Evolutionary conservation across 2,888 invertebrate species (phyloP).

Genomic region (Onthophagus sagittarius): DNA sequence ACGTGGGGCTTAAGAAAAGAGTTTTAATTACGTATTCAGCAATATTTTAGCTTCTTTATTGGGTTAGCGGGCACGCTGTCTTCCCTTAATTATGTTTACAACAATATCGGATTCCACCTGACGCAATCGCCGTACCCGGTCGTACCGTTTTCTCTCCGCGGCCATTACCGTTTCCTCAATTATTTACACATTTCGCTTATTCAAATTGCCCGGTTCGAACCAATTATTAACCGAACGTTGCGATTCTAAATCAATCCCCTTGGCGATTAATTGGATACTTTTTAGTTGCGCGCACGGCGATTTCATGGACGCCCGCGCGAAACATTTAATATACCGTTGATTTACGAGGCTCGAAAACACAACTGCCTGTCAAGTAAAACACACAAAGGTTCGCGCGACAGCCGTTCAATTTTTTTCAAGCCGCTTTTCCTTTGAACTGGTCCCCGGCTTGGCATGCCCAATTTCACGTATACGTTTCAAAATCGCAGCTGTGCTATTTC

Average conservation of each 20-base stretch:
- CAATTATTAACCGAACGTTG: not conserved
- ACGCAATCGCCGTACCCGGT: not conserved
- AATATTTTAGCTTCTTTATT: constrained; percentile 11
- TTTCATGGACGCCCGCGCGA: constrained; percentile 25
- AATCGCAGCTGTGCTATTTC: constrained; percentile 13
- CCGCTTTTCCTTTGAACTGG: constrained; percentile 24
- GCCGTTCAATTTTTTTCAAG: constrained; percentile 27
- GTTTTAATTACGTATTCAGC: constrained; percentile 12
- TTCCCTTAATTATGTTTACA: constrained; percentile 12
- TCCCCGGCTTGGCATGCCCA: constrained; percentile 15
- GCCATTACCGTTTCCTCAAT: not conserved
- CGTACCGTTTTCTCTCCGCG: not conserved
- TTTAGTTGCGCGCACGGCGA: constrained; percentile 3
- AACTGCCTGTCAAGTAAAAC: constrained; percentile 25
- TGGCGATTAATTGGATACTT: not conserved
- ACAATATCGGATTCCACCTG: constrained; percentile 9
- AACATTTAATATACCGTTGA: constrained; percentile 27
- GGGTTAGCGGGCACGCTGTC: constrained; percentile 7
- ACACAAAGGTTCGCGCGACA: constrained; percentile 22
- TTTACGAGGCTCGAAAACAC: constrained; percentile 26
- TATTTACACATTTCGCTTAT: not conserved
- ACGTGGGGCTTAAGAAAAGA: constrained; percentile 7
- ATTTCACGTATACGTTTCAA: constrained; percentile 7
- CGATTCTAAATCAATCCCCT: not conserved
- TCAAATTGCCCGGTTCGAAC: not conserved